Evolutionary conservation across 2,113 vertebrate genomes (phyloP).

Genomic region (Rostratula benghalensis): DNA sequence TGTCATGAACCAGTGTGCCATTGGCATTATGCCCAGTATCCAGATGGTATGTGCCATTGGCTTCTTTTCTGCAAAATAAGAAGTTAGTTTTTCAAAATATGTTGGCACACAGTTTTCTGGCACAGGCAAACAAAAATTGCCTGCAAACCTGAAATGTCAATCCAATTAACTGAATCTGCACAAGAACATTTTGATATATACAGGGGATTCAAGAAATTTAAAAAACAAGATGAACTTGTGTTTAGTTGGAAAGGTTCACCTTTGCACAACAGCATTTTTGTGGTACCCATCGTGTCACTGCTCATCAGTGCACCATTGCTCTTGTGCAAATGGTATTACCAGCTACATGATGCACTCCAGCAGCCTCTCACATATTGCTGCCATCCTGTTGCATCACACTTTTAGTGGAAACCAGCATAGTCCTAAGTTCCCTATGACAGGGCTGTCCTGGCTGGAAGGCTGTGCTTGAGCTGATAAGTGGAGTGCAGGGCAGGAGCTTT

Average conservation of each 20-base stretch:
- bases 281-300: neutral
- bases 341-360: neutral
- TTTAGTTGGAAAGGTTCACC: neutral
- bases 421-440: neutral
- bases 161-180: neutral
- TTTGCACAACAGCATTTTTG: neutral
- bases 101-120: neutral
- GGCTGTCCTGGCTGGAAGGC: neutral
- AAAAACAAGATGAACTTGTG: neutral
- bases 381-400: no score
- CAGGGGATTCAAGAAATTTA: neutral
- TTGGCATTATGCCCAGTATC: neutral
- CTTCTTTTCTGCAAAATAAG: neutral
- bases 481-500: neutral
- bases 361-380: neutral
- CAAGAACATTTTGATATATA: neutral
- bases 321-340: neutral
- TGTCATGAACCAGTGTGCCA: neutral
- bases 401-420: neutral
- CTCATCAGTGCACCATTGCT: neutral
- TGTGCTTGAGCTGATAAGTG: neutral
- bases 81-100: neutral
- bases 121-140: neutral
- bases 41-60: neutral
- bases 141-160: neutral